Percentiles rank a stretch among this genome's conserved stretches.
These are phyloP conservation scores for Drosophila villosipedis DNA, from an alignment of 2,888 invertebrate genomes.

Conservation along the genomic window DNA sequence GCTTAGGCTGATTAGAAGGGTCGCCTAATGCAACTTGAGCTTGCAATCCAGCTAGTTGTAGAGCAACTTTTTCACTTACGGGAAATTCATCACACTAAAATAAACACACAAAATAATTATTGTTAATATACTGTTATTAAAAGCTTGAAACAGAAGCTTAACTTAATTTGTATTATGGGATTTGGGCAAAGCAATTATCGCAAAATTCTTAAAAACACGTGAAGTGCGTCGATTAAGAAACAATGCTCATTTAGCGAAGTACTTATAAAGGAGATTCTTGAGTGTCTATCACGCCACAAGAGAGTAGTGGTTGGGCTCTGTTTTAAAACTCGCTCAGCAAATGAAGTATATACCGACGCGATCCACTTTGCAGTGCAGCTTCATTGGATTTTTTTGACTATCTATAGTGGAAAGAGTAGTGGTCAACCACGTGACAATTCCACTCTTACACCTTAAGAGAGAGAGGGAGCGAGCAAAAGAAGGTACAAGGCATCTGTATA, in stretches of 20 bases:
- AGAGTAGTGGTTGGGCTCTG: not conserved
- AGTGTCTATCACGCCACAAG: not conserved
- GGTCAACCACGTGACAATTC: not conserved
- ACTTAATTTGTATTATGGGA: not conserved
- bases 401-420: not conserved
- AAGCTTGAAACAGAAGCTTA: not conserved
- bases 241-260: not conserved
- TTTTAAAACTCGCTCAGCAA: not conserved
- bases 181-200: not conserved
- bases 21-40: slow-evolving; percentile 97
- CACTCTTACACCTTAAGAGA: not conserved
- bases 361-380: not conserved
- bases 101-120: not conserved
- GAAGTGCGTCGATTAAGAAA: not conserved
- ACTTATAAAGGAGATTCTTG: not conserved
- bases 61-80: slow-evolving; percentile 96
- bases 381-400: not conserved
- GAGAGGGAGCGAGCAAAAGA: not conserved
- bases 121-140: not conserved
- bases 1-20: slow-evolving; percentile 89
- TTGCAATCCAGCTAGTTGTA: slow-evolving; percentile 96
- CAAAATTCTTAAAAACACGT: not conserved
- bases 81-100: slow-evolving; percentile 95
- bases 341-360: not conserved
- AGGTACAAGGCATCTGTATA: not conserved